These are phyloP conservation scores for Rhamphomyia laevipes DNA, from an alignment of 2,888 invertebrate species.

Conservation along the genomic window DNA sequence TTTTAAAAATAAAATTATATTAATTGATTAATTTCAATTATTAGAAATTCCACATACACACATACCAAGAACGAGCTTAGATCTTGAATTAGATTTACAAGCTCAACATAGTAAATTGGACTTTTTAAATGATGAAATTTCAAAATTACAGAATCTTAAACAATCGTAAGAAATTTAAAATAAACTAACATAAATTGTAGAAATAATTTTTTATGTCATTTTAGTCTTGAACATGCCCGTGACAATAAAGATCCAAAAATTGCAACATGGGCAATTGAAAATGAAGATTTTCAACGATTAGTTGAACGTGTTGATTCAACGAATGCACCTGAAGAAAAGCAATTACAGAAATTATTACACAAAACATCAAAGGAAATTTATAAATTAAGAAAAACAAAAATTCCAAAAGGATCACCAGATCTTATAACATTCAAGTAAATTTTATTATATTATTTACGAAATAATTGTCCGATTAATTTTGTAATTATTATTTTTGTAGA, in stretches of 20 bases:
- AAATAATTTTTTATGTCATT: conserved; percentile 12
- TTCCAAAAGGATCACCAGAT: conserved; percentile 80
- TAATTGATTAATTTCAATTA: not conserved
- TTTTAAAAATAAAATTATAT: not conserved
- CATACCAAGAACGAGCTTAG: conserved; percentile 74
- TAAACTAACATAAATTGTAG: not conserved
- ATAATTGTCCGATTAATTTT: not conserved
- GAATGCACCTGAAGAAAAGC: conserved; percentile 42
- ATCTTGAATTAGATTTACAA: conserved; percentile 81
- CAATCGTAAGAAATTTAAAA: conserved; percentile 38
- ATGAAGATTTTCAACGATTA: conserved; percentile 71
- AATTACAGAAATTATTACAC: conserved; percentile 66
- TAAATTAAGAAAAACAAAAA: conserved; percentile 73
- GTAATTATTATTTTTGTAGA: conserved; percentile 50
- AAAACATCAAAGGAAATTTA: conserved; percentile 87
- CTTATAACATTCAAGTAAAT: conserved; percentile 85
- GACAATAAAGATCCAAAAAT: conserved; percentile 70
- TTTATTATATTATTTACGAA: not conserved
- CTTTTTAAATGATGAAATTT: conserved; percentile 74
- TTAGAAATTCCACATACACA: conserved; percentile 43
- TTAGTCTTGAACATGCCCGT: conserved; percentile 69
- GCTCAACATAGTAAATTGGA: conserved; percentile 80
- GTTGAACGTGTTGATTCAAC: conserved; percentile 37
- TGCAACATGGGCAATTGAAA: conserved; percentile 76
- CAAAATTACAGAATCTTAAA: conserved; percentile 69